Evolutionary conservation across 2,797 vertebrate genomes (phyloP).

Genomic region (Eremophila alpestris): DNA sequence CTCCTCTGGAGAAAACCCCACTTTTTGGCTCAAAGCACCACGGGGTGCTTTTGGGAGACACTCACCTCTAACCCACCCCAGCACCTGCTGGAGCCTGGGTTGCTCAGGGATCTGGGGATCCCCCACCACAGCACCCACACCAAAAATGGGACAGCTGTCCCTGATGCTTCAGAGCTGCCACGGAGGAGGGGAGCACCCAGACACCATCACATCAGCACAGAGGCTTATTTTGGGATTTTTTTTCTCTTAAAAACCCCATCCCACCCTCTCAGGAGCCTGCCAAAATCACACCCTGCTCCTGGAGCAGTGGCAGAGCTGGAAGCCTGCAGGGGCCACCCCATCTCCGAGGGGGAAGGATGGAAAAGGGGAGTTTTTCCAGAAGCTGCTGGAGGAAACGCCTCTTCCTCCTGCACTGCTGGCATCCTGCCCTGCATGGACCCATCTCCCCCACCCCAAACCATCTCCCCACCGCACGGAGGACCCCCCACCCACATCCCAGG

Average conservation of each 20-base stretch:
- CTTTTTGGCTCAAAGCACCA: not conserved
- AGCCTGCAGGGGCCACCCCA: not conserved
- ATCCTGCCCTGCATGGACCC: not conserved
- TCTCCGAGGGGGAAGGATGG: not conserved
- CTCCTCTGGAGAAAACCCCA: not conserved
- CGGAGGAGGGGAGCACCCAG: accelerated
- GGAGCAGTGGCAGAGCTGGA: not conserved
- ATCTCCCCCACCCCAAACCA: not conserved
- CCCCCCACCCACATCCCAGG: not conserved
- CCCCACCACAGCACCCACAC: not conserved
- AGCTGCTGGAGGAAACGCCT: not conserved
- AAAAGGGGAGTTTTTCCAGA: slow-evolving; percentile 29
- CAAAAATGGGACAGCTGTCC: not conserved
- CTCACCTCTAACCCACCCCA: not conserved
- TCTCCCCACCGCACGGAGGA: accelerated
- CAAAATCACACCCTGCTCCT: not conserved
- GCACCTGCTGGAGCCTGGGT: not conserved
- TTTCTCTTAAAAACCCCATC: not conserved
- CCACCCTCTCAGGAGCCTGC: not conserved
- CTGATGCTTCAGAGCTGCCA: not conserved
- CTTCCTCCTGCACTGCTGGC: not conserved
- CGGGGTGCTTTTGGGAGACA: accelerated
- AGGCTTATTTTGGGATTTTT: not conserved
- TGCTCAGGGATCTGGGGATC: not conserved
- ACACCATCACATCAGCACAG: accelerated